phyloP scores from a whole-genome alignment of 30 jellyfish, hydroid and myxozoan species.

The Haliclystus octoradiatus region DNA sequence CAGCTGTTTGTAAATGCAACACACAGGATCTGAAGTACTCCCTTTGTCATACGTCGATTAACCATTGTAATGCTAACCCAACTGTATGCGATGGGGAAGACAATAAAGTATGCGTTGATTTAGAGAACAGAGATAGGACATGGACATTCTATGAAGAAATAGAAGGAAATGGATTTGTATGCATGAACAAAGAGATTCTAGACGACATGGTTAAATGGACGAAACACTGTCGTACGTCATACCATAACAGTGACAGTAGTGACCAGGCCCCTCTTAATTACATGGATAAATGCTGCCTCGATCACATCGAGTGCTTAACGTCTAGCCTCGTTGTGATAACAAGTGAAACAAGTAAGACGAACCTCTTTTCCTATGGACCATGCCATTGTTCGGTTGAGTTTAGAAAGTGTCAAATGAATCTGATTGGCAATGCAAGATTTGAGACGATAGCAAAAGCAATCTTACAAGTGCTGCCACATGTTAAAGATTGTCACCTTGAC shows the following conservation, averaged over 20 bases:
- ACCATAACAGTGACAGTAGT: neutral
- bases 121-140: constrained; percentile 5
- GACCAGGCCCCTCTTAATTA: constrained; percentile 12
- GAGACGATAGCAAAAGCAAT: constrained; percentile 1
- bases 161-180: constrained; percentile 34
- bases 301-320: constrained; percentile 11
- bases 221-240: constrained; percentile 17
- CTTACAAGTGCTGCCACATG: neutral
- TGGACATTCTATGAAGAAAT: constrained; percentile 15
- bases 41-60: neutral
- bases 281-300: constrained; percentile 39
- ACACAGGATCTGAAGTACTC: neutral
- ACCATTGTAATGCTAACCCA: constrained; percentile 46
- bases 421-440: neutral
- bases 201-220: constrained; percentile 6
- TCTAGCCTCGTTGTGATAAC: too few species aligned
- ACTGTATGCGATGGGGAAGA: constrained; percentile 16
- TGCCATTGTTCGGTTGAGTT: constrained; percentile 36
- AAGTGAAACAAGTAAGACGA: neutral
- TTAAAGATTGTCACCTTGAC: constrained; percentile 12
- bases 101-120: constrained; percentile 24
- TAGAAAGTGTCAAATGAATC: constrained; percentile 15
- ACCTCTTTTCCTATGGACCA: constrained; percentile 33
- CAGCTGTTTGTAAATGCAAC: constrained; percentile 7
- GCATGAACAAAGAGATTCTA: constrained; percentile 20